phyloP scores from a whole-genome alignment of 2,113 vertebrate genomes.

The Pluvianellus socialis region DNA sequence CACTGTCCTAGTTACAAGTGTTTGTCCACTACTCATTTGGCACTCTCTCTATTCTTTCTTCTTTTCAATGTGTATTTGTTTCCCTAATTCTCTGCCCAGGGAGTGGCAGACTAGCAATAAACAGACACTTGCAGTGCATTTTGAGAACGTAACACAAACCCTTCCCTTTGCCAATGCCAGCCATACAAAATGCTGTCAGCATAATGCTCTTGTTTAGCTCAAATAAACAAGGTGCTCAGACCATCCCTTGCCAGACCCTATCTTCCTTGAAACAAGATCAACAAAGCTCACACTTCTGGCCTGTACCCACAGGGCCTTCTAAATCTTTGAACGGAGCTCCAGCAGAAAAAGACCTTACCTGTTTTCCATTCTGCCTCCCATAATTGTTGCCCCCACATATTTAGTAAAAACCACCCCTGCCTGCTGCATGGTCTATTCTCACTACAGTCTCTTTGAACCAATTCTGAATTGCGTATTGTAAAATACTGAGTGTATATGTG shows the following conservation, averaged over 20 bases:
- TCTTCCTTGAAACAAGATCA: neutral
- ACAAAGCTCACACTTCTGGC: neutral
- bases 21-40: neutral
- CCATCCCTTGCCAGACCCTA: neutral
- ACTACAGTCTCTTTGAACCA: neutral
- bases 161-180: neutral
- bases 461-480: neutral
- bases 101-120: neutral
- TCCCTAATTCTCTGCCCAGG: neutral
- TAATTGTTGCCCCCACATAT: neutral
- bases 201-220: neutral
- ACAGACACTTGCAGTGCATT: neutral
- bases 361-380: neutral
- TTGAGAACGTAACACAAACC: neutral
- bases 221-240: neutral
- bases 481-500: neutral
- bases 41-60: neutral
- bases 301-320: neutral
- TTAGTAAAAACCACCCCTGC: neutral
- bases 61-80: neutral
- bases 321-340: neutral
- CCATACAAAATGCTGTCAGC: neutral
- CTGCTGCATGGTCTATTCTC: neutral
- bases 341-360: neutral
- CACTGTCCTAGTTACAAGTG: neutral